These are phyloP conservation scores for Albula goreensis DNA, from an alignment of 2,113 vertebrate genomes.

Conservation along the genomic window DNA sequence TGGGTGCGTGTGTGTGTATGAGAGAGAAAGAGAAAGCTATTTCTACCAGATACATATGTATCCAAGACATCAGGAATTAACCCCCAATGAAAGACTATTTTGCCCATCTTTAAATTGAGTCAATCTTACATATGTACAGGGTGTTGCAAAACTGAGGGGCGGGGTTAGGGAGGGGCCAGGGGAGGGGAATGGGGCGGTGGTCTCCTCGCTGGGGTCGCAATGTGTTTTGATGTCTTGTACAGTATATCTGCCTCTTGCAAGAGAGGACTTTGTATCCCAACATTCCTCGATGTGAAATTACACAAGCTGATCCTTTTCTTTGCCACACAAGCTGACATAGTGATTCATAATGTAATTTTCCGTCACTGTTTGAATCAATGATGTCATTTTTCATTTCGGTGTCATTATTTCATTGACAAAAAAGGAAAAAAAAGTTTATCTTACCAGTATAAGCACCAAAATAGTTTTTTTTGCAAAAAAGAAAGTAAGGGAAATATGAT, in stretches of 20 bases:
- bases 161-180: background rate
- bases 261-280: conserved; percentile 20
- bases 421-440: background rate
- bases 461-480: background rate
- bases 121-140: background rate
- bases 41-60: background rate
- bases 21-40: background rate
- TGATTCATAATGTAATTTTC: conserved; percentile 26
- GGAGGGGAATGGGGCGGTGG: background rate
- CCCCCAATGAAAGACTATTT: background rate
- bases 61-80: background rate
- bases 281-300: conserved; percentile 19
- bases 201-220: no score
- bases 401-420: background rate
- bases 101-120: background rate
- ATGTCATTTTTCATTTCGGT: background rate
- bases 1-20: conserved; percentile 26
- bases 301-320: background rate
- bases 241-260: background rate
- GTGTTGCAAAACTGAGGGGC: background rate
- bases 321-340: background rate
- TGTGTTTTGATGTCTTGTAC: conserved; percentile 17
- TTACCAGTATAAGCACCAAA: background rate
- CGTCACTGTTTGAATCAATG: background rate
- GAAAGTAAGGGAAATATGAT: background rate